Conservation (phyloP, 2,888 invertebrate species). For the Dioctria linearis region DNA sequence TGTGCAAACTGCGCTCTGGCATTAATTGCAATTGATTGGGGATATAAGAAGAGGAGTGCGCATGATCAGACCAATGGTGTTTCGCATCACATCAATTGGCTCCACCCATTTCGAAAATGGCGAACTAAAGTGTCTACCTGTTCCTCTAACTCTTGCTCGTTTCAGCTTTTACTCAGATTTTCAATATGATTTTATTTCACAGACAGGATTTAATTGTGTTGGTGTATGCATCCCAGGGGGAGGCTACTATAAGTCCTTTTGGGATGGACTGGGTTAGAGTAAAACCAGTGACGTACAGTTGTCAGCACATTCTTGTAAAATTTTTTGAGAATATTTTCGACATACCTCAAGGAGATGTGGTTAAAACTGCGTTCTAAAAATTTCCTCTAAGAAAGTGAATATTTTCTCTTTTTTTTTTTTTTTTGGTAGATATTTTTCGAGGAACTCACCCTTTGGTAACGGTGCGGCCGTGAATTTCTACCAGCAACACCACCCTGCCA, state of each 20-base stretch:
- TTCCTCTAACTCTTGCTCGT: constrained; percentile 24
- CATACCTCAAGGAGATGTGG: not conserved
- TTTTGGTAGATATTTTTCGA: no score
- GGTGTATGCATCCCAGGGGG: constrained; percentile 31
- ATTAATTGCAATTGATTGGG: constrained; percentile 51
- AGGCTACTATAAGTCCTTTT: not conserved
- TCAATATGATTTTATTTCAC: constrained; percentile 6
- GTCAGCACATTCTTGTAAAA: not conserved
- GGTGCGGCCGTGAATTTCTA: not conserved
- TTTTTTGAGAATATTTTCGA: not conserved
- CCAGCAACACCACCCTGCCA: not conserved
- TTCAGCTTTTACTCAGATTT: constrained; percentile 20
- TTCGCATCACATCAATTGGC: constrained; percentile 58
- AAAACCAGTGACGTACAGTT: constrained; percentile 27
- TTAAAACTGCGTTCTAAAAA: constrained; percentile 7
- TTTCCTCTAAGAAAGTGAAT: constrained; percentile 24
- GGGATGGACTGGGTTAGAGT: constrained; percentile 20
- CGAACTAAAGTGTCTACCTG: constrained; percentile 61
- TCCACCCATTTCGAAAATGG: constrained; percentile 70
- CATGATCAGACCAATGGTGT: constrained; percentile 51
- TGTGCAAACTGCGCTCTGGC: not conserved
- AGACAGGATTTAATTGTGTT: not conserved
- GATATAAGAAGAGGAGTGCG: constrained; percentile 46
- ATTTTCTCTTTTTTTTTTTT: not conserved
- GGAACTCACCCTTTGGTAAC: no score